phyloP scores from a whole-genome alignment of 2,888 invertebrate species.

The Loripinus fragilis region DNA sequence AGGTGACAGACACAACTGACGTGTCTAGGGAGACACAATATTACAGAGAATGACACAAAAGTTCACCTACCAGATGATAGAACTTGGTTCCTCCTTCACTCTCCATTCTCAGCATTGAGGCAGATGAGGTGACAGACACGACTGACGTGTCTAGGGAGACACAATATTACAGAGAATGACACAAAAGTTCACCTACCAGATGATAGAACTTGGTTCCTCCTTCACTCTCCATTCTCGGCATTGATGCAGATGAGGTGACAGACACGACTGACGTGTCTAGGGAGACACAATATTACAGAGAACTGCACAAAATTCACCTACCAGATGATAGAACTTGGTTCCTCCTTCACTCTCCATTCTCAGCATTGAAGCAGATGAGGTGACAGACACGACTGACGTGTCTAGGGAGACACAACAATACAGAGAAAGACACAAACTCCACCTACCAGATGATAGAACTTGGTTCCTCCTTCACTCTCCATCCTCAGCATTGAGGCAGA shows the following conservation, averaged over 20 bases:
- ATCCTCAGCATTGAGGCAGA: constrained; percentile 73
- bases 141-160: constrained; percentile 77
- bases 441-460: constrained; percentile 78
- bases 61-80: constrained; percentile 75
- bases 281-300: no score
- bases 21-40: constrained; percentile 78
- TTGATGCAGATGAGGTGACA: no score
- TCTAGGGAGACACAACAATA: constrained; percentile 78
- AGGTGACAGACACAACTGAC: constrained; percentile 73
- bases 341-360: no score
- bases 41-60: background rate
- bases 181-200: no score
- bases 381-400: constrained; percentile 74
- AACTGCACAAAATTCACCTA: no score
- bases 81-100: constrained; percentile 73
- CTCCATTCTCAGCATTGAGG: constrained; percentile 73
- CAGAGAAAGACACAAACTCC: background rate
- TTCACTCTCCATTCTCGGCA: no score
- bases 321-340: no score
- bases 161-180: no score
- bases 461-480: constrained; percentile 73
- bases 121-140: constrained; percentile 71
- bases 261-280: constrained; percentile 76
- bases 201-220: no score
- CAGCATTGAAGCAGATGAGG: no score